Evolutionary conservation across 2,113 vertebrate genomes (phyloP).

Genomic region (Otus sunia): DNA sequence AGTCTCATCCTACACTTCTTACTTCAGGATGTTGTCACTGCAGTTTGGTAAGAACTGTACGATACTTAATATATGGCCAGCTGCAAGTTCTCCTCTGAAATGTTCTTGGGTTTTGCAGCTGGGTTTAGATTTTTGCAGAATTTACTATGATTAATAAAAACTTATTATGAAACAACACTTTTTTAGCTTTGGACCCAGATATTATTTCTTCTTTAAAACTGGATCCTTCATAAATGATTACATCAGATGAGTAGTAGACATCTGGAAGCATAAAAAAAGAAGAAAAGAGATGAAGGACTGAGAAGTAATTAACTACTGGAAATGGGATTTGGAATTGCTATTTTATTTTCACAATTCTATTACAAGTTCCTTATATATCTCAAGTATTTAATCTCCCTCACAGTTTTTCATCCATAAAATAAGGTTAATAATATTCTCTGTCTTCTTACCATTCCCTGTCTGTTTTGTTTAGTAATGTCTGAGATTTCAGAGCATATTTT

Average conservation of each 20-base stretch:
- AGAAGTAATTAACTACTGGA: slow-evolving; percentile 50
- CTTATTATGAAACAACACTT: not conserved
- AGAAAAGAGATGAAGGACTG: not conserved
- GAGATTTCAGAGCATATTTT: not conserved
- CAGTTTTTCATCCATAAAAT: not conserved
- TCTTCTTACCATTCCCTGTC: not conserved
- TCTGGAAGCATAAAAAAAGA: slow-evolving; percentile 3
- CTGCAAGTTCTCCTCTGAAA: not conserved
- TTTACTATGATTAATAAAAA: not conserved
- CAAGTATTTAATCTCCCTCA: slow-evolving; percentile 19
- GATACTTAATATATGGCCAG: not conserved
- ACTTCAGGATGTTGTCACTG: not conserved
- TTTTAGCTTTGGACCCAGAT: not conserved
- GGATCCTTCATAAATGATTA: not conserved
- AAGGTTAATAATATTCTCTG: slow-evolving; percentile 9
- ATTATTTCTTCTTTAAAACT: not conserved
- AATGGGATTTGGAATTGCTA: slow-evolving; percentile 30
- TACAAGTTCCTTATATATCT: slow-evolving; percentile 15
- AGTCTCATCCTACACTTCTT: not conserved
- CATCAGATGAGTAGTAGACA: not conserved
- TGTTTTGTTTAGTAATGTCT: not conserved
- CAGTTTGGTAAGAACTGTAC: not conserved
- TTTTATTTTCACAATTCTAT: slow-evolving; percentile 33
- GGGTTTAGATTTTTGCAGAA: not conserved
- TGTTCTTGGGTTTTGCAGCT: not conserved